Base-by-base conservation (phyloP, 2,888 invertebrate genomes). In the Gnatocerus cornutus region DNA sequence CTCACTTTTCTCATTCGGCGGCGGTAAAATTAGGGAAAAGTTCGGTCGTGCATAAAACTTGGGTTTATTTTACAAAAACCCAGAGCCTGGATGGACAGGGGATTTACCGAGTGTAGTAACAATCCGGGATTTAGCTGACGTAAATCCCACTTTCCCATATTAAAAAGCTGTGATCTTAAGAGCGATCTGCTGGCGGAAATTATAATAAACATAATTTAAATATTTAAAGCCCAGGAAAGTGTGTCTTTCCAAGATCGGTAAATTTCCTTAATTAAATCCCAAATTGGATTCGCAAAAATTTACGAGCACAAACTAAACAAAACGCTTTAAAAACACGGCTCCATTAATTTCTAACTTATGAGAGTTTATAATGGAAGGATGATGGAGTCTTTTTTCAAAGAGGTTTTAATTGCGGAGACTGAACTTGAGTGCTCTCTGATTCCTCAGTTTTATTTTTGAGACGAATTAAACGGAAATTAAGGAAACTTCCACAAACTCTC, bases 31-130 rank as follows among this genome's bases (percentile, higher is more conserved):
- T 48, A 45, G n/a, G 33, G 8, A 52, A 63, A 61, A 63, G 63
- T 63, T 63, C 43, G 33, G 43, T 21, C 52, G 63, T 45, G 63
- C 63, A 63, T 63, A 53, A 63, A 53, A 53, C 41, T 53, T 61
- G 48, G 50, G 48, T 59, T 59, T 59, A 46, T 59, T 59, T 59
- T 46, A 9, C 14, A n/a, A 46, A 59, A 59, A 27, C 59, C 59
- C 43, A 41, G 12, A 27, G 56, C 21, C 33, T 30, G 27, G 37
- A 56, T 39, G 46, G 30, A 59, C 46, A 30, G 14, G 16, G 61
- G 50, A 50, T 48, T 48, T 39, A 8, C 21, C 4, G 21, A 12
- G 50, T 50, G 10, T 39, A 37, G 48, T 61, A 39, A 50, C 37
- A 41, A 61, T 50, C 13, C 27, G 0, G 50, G 48, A 50, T 48